Evolutionary conservation across 2,113 vertebrate genomes (phyloP).

Genomic region (Ellobius talpinus): DNA sequence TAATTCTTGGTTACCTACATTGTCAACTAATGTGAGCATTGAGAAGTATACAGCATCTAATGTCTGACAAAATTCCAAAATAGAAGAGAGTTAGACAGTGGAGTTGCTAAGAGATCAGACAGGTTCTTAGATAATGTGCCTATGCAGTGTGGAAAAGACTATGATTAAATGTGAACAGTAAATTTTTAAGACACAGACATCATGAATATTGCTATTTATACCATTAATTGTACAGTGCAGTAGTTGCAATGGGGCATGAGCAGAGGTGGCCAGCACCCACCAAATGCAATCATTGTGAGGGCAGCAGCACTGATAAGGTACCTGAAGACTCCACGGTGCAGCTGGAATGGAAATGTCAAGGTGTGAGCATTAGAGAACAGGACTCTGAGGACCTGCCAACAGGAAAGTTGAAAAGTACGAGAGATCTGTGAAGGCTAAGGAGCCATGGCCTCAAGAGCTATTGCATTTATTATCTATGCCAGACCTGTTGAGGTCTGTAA

Average conservation of each 20-base stretch:
- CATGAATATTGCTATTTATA: not conserved
- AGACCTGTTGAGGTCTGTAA: not conserved
- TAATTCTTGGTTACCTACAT: not conserved
- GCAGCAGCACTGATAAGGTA: not conserved
- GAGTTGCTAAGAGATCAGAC: not conserved
- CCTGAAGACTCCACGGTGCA: not conserved
- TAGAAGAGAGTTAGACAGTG: not conserved
- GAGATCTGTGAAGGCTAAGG: no score
- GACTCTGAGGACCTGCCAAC: not conserved
- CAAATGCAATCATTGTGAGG: not conserved
- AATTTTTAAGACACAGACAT: not conserved
- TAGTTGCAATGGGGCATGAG: not conserved
- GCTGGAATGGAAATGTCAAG: no score
- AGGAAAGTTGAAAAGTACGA: not conserved
- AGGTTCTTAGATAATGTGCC: not conserved
- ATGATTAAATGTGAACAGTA: not conserved
- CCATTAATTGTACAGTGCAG: not conserved
- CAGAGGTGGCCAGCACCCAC: not conserved
- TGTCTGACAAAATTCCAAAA: constrained; percentile 35
- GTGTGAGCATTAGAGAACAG: not conserved
- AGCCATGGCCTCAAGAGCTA: not conserved
- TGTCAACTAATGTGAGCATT: not conserved
- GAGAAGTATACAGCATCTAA: not conserved
- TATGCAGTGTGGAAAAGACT: not conserved
- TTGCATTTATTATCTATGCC: not conserved